Evolutionary conservation across 1,140 invertebrate genomes (phyloP).

Genomic region (Bombus pyrosoma): DNA sequence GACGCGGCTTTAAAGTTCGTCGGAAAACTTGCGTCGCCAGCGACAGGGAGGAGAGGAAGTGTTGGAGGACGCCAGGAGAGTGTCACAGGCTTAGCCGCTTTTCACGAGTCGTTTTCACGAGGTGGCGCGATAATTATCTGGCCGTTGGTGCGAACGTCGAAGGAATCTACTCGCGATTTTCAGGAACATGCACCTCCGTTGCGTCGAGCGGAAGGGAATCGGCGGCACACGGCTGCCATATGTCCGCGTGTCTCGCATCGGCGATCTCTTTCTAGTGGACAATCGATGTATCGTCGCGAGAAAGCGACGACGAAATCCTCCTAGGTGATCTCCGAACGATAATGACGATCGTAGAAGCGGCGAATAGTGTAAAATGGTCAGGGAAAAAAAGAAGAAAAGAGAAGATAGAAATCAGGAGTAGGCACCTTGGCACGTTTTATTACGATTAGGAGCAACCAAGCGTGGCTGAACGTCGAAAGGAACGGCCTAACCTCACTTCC

Average conservation of each 20-base stretch:
- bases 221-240: constrained; percentile 57
- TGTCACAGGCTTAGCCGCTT: not conserved
- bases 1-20: not conserved
- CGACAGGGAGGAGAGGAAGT: accelerated
- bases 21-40: not conserved
- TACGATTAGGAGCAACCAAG: constrained; percentile 80
- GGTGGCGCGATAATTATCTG: constrained; percentile 60
- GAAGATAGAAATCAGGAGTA: constrained; percentile 79
- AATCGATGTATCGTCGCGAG: constrained; percentile 52
- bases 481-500: constrained; percentile 72
- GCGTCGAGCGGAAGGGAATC: constrained; percentile 52
- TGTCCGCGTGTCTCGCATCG: constrained; percentile 59
- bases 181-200: constrained; percentile 30
- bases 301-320: not conserved
- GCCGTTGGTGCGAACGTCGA: constrained; percentile 38
- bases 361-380: constrained; percentile 15
- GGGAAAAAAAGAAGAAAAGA: constrained; percentile 21
- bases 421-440: constrained; percentile 81
- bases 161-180: constrained; percentile 52
- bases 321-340: not conserved
- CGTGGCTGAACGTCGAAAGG: constrained; percentile 70
- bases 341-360: constrained; percentile 8
- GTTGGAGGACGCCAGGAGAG: too few species aligned
- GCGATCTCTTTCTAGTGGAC: not conserved
- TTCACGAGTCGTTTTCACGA: not conserved